Conservation (phyloP, 2,797 vertebrate species). For the Gouania willdenowi region DNA sequence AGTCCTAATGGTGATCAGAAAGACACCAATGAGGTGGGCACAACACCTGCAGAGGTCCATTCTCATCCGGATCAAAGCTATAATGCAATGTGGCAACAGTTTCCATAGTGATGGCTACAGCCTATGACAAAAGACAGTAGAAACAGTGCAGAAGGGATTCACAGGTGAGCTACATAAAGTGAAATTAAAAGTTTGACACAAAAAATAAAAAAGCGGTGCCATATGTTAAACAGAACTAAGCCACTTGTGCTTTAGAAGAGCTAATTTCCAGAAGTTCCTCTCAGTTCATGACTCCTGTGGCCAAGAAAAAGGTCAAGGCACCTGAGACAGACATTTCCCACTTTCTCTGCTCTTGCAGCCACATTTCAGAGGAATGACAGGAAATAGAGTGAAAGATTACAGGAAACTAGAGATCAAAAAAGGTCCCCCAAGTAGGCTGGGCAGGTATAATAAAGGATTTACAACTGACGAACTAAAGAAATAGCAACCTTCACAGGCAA, state of each 20-base stretch:
- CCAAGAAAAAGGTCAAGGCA: constrained; percentile 15
- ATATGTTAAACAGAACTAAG: constrained; percentile 16
- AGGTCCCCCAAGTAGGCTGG: background rate
- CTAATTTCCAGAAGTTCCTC: constrained; percentile 4
- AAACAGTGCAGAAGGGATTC: background rate
- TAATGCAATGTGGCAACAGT: constrained; percentile 39
- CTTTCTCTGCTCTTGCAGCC: constrained; percentile 1
- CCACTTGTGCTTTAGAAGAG: background rate
- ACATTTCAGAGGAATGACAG: constrained; percentile 2
- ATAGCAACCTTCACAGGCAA: constrained; percentile 5
- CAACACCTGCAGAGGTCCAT: constrained; percentile 33
- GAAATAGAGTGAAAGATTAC: background rate
- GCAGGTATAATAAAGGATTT: constrained; percentile 8
- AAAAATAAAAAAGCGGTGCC: background rate
- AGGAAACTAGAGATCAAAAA: constrained; percentile 11
- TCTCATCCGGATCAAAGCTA: constrained; percentile 37
- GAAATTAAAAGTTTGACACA: background rate
- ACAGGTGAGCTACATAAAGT: constrained; percentile 17
- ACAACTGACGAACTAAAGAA: constrained; percentile 10
- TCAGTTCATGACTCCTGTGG: constrained; percentile 9
- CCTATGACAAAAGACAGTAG: constrained; percentile 22
- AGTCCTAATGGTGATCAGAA: constrained; percentile 19
- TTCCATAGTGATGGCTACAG: constrained; percentile 54
- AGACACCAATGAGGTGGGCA: constrained; percentile 31
- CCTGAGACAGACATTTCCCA: constrained; percentile 31